phyloP scores from a whole-genome alignment of 2,888 invertebrate genomes.

The Caenorhabditis zanzibari region DNA sequence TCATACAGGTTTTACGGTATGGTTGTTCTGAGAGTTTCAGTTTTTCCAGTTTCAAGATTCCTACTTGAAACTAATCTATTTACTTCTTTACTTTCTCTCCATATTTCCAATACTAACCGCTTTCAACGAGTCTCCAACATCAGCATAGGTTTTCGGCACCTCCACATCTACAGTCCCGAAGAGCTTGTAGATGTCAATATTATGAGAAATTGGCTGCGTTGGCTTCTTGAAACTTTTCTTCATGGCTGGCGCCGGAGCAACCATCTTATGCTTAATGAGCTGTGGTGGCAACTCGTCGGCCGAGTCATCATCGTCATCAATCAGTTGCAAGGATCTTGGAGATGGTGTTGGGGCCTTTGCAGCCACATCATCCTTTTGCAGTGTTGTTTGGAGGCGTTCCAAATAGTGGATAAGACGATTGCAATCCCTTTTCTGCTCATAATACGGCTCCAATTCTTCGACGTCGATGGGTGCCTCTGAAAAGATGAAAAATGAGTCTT shows the following conservation, averaged over 20 bases:
- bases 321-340: neutral
- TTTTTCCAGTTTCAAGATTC: no score
- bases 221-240: constrained; percentile 53
- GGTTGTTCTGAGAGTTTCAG: no score
- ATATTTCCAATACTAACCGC: constrained; percentile 61
- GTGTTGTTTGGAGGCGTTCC: constrained; percentile 55
- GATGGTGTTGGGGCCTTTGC: neutral
- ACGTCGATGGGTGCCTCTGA: constrained; percentile 65
- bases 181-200: constrained; percentile 74
- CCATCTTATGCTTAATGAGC: constrained; percentile 18
- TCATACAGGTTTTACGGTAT: no score
- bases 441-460: constrained; percentile 78
- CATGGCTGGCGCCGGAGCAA: constrained; percentile 14
- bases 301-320: constrained; percentile 61
- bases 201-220: constrained; percentile 76
- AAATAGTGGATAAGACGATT: constrained; percentile 74
- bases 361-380: constrained; percentile 34
- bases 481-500: neutral
- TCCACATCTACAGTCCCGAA: constrained; percentile 74
- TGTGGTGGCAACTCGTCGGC: constrained; percentile 69
- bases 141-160: constrained; percentile 67
- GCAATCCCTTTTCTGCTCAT: constrained; percentile 77
- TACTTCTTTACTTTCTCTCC: no score
- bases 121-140: constrained; percentile 69
- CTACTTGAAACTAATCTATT: no score